These are phyloP conservation scores for Heliconius hortense DNA, from an alignment of 2,888 invertebrate genomes.

Conservation along the genomic window DNA sequence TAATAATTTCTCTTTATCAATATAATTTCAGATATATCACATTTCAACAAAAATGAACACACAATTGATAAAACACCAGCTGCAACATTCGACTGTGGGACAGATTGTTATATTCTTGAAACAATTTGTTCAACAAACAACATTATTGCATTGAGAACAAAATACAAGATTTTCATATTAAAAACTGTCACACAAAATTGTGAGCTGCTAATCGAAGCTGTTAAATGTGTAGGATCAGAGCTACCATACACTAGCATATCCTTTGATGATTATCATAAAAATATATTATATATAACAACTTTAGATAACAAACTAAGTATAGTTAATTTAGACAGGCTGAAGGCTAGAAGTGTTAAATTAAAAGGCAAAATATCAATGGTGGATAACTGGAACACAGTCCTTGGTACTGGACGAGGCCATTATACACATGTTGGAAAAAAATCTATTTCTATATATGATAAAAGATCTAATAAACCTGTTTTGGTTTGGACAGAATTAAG, in stretches of 20 bases:
- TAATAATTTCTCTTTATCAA: too few species aligned
- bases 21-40: conserved; percentile 69
- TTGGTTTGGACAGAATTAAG: conserved; percentile 56
- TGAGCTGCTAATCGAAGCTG: conserved; percentile 53
- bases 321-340: conserved; percentile 68
- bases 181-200: conserved; percentile 53
- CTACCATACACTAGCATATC: conserved; percentile 67
- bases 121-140: conserved; percentile 59
- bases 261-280: conserved; percentile 67
- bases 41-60: conserved; percentile 54
- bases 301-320: conserved; percentile 63
- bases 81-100: conserved; percentile 58
- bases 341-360: conserved; percentile 58
- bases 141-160: conserved; percentile 66
- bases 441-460: conserved; percentile 68
- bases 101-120: conserved; percentile 63
- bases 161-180: conserved; percentile 62
- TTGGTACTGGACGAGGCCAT: conserved; percentile 59
- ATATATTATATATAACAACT: conserved; percentile 66
- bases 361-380: conserved; percentile 52
- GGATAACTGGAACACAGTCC: conserved; percentile 70
- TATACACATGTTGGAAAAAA: conserved; percentile 61
- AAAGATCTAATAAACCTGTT: conserved; percentile 58
- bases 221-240: conserved; percentile 61
- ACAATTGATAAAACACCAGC: conserved; percentile 49